Evolutionary conservation across 2,113 vertebrate species (phyloP).

Genomic region (Cricetomys ansorgei): DNA sequence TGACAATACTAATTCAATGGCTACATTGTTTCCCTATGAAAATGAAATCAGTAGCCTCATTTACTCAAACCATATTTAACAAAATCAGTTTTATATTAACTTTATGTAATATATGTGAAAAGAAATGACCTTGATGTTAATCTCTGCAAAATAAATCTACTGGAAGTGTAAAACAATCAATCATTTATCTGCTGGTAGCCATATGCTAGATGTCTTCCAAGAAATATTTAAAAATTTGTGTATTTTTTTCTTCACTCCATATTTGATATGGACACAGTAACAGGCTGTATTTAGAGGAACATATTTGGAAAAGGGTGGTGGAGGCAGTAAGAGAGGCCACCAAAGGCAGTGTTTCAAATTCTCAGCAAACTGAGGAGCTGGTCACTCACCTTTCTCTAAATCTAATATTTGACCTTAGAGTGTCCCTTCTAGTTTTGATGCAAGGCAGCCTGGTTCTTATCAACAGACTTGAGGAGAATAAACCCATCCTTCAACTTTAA

Average conservation of each 20-base stretch:
- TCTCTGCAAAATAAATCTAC: background rate
- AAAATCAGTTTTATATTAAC: constrained; percentile 13
- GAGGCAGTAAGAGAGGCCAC: background rate
- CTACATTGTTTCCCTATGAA: background rate
- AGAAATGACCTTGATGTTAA: background rate
- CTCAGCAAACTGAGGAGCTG: background rate
- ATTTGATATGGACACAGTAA: background rate
- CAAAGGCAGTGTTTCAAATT: background rate
- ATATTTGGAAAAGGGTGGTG: background rate
- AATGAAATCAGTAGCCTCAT: background rate
- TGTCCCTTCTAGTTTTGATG: background rate
- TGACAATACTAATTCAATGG: background rate
- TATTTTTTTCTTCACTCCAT: background rate
- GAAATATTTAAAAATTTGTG: background rate
- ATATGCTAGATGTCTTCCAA: background rate
- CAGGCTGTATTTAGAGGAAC: background rate
- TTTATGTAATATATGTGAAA: background rate
- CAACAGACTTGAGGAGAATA: constrained; percentile 30
- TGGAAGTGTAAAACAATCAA: background rate
- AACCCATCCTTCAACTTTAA: constrained; percentile 53
- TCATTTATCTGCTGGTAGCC: background rate
- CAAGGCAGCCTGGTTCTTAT: background rate
- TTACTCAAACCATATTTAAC: background rate
- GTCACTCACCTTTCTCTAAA: background rate
- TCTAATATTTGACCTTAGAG: background rate